Evolutionary conservation across 2,888 invertebrate genomes (phyloP).

Genomic region (Cerastis leucographa): DNA sequence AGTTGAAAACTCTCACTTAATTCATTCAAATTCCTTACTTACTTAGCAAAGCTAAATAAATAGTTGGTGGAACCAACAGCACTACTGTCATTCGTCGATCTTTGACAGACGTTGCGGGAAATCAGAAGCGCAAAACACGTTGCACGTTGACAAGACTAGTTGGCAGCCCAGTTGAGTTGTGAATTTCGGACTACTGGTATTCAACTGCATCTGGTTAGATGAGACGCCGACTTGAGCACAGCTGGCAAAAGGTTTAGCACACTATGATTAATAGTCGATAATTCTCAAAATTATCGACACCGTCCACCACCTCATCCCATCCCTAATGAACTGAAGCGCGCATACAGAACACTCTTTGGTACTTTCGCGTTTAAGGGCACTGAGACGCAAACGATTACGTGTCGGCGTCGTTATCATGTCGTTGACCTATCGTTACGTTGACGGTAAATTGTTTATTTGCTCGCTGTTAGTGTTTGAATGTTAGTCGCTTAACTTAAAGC

Average conservation of each 20-base stretch:
- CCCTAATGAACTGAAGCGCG: conserved; percentile 66
- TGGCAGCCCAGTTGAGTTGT: background rate
- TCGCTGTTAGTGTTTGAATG: background rate
- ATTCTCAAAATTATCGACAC: conserved; percentile 43
- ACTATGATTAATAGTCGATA: background rate
- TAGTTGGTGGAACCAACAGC: no score
- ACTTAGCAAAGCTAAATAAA: no score
- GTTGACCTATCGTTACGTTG: conserved; percentile 47
- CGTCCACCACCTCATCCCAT: conserved; percentile 9
- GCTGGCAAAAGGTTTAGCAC: background rate
- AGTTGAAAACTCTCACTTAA: no score
- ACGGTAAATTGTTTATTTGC: conserved; percentile 27
- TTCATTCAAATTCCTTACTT: no score
- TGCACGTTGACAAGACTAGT: background rate
- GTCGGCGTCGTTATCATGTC: conserved; percentile 39
- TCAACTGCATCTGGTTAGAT: background rate
- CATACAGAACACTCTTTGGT: conserved; percentile 67
- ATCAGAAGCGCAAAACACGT: no score
- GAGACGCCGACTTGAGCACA: background rate
- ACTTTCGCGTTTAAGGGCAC: conserved; percentile 63
- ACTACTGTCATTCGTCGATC: no score
- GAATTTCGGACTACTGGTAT: background rate
- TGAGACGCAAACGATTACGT: conserved; percentile 61
- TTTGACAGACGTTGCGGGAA: no score
- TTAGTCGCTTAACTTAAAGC: background rate